Conservation (phyloP, 2,113 vertebrate species). For the Xyliphius kryptos region DNA sequence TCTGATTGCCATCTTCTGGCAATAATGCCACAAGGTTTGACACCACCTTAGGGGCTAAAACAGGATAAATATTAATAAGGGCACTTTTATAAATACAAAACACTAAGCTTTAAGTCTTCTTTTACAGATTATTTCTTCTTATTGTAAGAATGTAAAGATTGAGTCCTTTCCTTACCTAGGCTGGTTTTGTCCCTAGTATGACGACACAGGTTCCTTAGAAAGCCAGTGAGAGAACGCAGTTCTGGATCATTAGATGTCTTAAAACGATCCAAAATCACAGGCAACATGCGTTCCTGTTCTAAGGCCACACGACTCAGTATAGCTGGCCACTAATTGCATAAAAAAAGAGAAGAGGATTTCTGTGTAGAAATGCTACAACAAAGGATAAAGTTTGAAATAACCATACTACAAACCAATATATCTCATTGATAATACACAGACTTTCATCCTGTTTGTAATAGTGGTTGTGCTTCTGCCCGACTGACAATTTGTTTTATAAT, state of each 20-base stretch:
- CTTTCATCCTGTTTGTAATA: too few species aligned
- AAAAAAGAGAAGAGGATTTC: background rate
- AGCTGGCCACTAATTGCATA: slow-evolving; percentile 65
- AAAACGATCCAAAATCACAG: slow-evolving; percentile 66
- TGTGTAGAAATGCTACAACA: too few species aligned
- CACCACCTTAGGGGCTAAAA: slow-evolving; percentile 73
- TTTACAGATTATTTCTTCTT: too few species aligned
- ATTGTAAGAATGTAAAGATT: too few species aligned
- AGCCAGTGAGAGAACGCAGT: slow-evolving; percentile 72
- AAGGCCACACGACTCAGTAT: slow-evolving; percentile 74
- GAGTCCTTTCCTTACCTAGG: slow-evolving; percentile 64
- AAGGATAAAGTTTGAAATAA: background rate
- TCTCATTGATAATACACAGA: too few species aligned
- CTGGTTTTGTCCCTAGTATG: slow-evolving; percentile 71
- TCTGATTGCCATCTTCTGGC: slow-evolving; percentile 54
- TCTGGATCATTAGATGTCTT: slow-evolving; percentile 65
- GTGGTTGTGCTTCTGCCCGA: too few species aligned
- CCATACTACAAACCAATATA: too few species aligned
- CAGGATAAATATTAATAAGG: background rate
- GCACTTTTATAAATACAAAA: background rate
- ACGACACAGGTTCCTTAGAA: slow-evolving; percentile 75
- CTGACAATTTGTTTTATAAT: too few species aligned
- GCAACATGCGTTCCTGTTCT: slow-evolving; percentile 75
- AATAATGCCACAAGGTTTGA: slow-evolving; percentile 68
- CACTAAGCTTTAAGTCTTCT: background rate